These are phyloP conservation scores for Drosophila nr. perissopoda DNA, from an alignment of 2,888 invertebrate species.

Conservation along the genomic window DNA sequence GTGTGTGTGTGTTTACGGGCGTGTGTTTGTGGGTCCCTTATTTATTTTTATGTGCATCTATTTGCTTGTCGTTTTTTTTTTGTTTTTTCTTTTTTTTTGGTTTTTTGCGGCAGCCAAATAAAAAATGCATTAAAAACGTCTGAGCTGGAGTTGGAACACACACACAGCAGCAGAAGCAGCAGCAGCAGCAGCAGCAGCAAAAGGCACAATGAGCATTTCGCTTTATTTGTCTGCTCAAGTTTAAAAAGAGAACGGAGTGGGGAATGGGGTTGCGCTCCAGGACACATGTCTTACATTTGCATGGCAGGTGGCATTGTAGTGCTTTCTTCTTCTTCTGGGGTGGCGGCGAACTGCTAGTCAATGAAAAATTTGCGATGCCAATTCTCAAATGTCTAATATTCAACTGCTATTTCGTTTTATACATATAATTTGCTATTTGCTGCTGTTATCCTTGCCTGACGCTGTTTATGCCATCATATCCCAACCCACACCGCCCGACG, in stretches of 20 bases:
- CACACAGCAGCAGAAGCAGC: slow-evolving; percentile 15
- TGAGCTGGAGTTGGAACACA: slow-evolving; percentile 47
- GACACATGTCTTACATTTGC: slow-evolving; percentile 61
- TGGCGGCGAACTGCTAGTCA: slow-evolving; percentile 47
- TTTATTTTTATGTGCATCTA: slow-evolving; percentile 81
- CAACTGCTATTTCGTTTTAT: slow-evolving; percentile 65
- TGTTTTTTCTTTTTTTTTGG: slow-evolving; percentile 52
- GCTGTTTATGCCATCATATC: slow-evolving; percentile 28
- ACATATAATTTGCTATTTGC: slow-evolving; percentile 58
- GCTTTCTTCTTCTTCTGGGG: slow-evolving; percentile 7
- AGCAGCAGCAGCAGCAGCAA: slow-evolving; percentile 3
- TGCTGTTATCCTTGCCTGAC: slow-evolving; percentile 50
- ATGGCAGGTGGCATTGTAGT: slow-evolving; percentile 58
- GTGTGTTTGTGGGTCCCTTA: slow-evolving; percentile 53
- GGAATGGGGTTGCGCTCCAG: slow-evolving; percentile 1
- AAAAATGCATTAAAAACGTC: slow-evolving; percentile 80
- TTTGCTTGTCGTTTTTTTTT: slow-evolving; percentile 70
- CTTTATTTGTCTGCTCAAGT: slow-evolving; percentile 62
- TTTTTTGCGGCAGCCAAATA: slow-evolving; percentile 67
- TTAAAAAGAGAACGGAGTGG: slow-evolving; percentile 17
- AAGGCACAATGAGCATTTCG: slow-evolving; percentile 46
- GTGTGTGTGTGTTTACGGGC: slow-evolving; percentile 10
- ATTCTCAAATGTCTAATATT: slow-evolving; percentile 81
- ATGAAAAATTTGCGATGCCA: slow-evolving; percentile 75
- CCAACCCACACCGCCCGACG: background rate